Conservation (phyloP, 2,113 vertebrate species). For the Oceanites oceanicus region DNA sequence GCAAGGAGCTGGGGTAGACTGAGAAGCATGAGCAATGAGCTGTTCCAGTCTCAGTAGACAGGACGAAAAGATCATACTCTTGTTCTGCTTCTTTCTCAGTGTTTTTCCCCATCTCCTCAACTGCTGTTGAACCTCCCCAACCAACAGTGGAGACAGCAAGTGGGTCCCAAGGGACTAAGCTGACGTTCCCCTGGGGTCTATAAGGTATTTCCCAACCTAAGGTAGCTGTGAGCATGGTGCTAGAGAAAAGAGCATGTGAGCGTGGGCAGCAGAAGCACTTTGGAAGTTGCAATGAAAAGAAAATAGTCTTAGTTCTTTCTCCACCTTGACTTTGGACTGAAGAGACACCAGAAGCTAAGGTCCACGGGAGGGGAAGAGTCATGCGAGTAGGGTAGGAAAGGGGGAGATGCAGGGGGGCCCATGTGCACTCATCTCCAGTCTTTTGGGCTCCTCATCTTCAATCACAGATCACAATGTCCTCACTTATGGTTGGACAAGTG, state of each 20-base stretch:
- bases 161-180: neutral
- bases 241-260: neutral
- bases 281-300: neutral
- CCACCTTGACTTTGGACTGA: neutral
- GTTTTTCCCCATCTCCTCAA: neutral
- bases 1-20: neutral
- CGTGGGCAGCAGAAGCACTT: neutral
- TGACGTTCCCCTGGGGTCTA: neutral
- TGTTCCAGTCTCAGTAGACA: neutral
- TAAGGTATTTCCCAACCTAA: neutral
- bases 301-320: neutral
- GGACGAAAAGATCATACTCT: neutral
- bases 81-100: neutral
- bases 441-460: neutral
- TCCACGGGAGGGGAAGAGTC: neutral
- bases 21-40: neutral
- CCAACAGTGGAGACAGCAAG: neutral
- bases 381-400: neutral
- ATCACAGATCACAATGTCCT: constrained; percentile 21
- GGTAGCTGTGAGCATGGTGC: neutral
- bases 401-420: neutral
- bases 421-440: neutral
- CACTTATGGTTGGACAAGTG: neutral
- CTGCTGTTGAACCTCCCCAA: neutral
- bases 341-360: neutral